Evolutionary conservation across 2,113 vertebrate species (phyloP).

Genomic region (Chaenocephalus aceratus): DNA sequence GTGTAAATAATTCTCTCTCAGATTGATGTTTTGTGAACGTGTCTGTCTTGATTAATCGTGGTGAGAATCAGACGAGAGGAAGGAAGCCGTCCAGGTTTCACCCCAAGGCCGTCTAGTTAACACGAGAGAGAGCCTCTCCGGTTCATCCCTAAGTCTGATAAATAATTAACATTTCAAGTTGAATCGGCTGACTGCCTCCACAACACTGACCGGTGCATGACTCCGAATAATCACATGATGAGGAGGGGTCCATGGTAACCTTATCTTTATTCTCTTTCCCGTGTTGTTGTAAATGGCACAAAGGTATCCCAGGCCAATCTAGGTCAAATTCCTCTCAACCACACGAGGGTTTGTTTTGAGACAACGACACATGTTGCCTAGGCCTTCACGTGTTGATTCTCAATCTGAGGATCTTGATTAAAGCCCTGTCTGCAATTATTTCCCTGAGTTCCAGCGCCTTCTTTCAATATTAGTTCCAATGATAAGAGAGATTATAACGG

Average conservation of each 20-base stretch:
- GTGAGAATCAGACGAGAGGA: slow-evolving; percentile 11
- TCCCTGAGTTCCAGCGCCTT: no score
- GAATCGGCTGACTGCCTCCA: neutral
- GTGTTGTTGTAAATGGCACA: neutral
- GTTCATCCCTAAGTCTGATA: neutral
- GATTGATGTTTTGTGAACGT: neutral
- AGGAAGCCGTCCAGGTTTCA: slow-evolving; percentile 12
- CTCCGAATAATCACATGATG: no score
- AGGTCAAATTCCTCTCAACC: neutral
- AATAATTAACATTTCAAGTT: slow-evolving; percentile 18
- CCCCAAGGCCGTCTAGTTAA: neutral
- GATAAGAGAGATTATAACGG: no score
- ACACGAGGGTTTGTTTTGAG: neutral
- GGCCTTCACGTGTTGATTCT: no score
- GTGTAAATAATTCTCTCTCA: neutral
- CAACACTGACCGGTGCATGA: neutral
- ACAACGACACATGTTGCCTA: no score
- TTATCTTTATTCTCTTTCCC: neutral
- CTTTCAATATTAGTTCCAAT: no score
- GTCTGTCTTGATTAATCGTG: neutral
- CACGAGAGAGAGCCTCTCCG: slow-evolving; percentile 14
- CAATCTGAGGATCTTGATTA: no score
- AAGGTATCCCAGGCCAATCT: neutral
- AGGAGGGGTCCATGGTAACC: slow-evolving; percentile 1
- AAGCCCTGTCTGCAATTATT: no score